phyloP scores from a whole-genome alignment of 2,888 invertebrate genomes.

The Hirudinaria manillensis region DNA sequence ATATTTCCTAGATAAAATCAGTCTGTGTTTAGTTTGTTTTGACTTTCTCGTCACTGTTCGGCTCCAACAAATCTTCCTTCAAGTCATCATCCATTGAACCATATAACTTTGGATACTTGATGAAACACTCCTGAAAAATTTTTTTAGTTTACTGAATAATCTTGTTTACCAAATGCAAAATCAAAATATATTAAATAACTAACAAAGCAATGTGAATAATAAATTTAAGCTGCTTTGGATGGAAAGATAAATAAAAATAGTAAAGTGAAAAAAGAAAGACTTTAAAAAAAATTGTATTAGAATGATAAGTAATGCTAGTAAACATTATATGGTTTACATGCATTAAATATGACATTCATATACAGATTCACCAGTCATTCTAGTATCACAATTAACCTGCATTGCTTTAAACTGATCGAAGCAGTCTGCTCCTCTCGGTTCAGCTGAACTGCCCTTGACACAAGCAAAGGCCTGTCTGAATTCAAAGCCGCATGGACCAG shows the following conservation, averaged over 20 bases:
- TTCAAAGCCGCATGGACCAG: slow-evolving; percentile 86
- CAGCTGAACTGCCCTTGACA: slow-evolving; percentile 73
- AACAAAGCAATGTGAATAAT: not conserved
- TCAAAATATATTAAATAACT: not conserved
- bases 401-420: slow-evolving; percentile 80
- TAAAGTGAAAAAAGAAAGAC: too few species aligned
- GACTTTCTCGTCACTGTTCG: not conserved
- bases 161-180: not conserved
- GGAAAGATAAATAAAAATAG: too few species aligned
- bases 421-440: slow-evolving; percentile 88
- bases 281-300: too few species aligned
- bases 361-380: too few species aligned
- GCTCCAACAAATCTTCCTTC: not conserved
- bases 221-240: too few species aligned
- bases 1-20: too few species aligned
- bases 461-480: slow-evolving; percentile 90
- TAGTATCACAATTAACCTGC: slow-evolving; percentile 48
- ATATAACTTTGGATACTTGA: slow-evolving; percentile 59
- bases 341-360: too few species aligned
- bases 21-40: too few species aligned
- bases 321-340: too few species aligned
- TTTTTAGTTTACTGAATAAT: not conserved
- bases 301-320: too few species aligned
- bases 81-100: slow-evolving; percentile 27
- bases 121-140: slow-evolving; percentile 77